Evolutionary conservation across 2,113 vertebrate genomes (phyloP), one percentile per base, ranked within the genome.

Genomic region (Macroglossus sobrinus): DNA sequence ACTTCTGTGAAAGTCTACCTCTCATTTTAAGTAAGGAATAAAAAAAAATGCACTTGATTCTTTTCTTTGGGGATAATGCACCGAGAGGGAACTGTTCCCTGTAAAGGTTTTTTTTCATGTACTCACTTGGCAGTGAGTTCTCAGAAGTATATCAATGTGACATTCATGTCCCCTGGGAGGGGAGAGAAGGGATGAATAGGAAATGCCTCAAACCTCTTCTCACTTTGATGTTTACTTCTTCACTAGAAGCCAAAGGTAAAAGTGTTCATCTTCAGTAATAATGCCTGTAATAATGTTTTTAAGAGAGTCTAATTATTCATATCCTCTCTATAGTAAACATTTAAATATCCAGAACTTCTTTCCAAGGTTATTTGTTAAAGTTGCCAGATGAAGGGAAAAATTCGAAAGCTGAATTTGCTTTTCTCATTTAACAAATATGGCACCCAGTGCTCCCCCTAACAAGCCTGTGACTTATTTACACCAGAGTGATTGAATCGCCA

Each of bases 1-100:
- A 97, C 92, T 97, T 98, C 96, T 93, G 71, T 97, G 98, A 95
- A 98, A 98, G 96, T 97, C 98, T 99, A 98, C 98, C 98, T 99
- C 98, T 98, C 96, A 95, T 96, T 98, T 98, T 98, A 98, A 97
- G 97, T 92, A 98, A 97, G 95, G 95, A 93, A 93, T 47, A 79
- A 89, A 97, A 79, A 89, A 97, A 97, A 97, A 97, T 96, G 91
- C 96, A 97, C 98, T 94, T 82, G 45, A n/a, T 95, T 96, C 26
- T 96, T 98, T 97, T 97, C 95, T 85, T 96, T 98, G 97, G 89
- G 95, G 94, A 97, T 97, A 97, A 97, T 95, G 96, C 97, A 98
- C 84, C 95, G 81, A 98, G 97, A 98, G 97, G 95, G 96, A 98
- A 89, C 80, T 84, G 40, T 95, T 97, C 59, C 96, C 72, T 97